Conservation (phyloP, 2,113 vertebrate species). For the Lophochroa leadbeateri region DNA sequence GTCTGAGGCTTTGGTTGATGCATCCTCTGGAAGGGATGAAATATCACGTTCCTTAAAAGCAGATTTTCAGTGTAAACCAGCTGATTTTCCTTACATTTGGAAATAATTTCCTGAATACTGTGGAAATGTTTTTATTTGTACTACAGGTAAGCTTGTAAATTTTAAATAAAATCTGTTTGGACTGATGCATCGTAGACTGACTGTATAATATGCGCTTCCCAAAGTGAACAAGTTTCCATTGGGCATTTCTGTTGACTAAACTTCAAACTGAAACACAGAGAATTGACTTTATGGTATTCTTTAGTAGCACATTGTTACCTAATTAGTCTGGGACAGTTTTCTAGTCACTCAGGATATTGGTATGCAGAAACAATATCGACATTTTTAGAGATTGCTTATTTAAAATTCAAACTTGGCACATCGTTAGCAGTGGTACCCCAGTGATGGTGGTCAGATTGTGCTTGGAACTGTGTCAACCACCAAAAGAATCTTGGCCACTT, state of each 20-base stretch:
- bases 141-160: too few species aligned
- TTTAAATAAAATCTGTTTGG: neutral
- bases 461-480: neutral
- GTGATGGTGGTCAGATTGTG: neutral
- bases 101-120: neutral
- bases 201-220: neutral
- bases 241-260: neutral
- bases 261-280: neutral
- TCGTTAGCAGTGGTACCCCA: neutral
- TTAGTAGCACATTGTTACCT: neutral
- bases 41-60: accelerated
- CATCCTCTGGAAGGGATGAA: neutral
- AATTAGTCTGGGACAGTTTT: neutral
- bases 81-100: accelerated
- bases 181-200: neutral
- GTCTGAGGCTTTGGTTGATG: too few species aligned
- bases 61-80: accelerated
- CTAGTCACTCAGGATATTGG: neutral
- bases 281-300: accelerated
- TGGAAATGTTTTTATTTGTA: neutral
- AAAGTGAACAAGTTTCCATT: neutral
- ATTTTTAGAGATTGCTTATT: neutral
- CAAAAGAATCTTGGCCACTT: accelerated
- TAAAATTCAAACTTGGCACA: neutral
- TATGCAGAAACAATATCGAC: accelerated